Percentiles rank a stretch among this genome's conserved stretches.
phyloP scores from a whole-genome alignment of 2,797 vertebrate genomes.

The Mus caroli region DNA sequence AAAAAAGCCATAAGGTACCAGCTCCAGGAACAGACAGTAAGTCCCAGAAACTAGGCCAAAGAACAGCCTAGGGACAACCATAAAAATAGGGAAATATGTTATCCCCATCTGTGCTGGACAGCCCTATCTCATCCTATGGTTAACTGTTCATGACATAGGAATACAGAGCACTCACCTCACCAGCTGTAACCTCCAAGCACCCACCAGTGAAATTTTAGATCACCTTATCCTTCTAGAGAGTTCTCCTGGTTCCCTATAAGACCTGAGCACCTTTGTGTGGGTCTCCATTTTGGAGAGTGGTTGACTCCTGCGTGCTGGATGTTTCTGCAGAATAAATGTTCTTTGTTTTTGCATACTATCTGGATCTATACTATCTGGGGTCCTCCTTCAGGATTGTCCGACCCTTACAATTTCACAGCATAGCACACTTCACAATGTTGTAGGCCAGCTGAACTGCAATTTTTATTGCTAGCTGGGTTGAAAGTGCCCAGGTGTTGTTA shows the following conservation, averaged over 20 bases:
- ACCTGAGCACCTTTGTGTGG: neutral
- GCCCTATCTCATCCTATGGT: neutral
- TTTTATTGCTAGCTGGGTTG: neutral
- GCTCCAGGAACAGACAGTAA: neutral
- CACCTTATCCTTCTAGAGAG: neutral
- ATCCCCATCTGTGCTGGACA: neutral
- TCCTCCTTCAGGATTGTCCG: neutral
- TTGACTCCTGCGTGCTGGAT: neutral
- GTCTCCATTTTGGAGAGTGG: neutral
- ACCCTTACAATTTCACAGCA: neutral
- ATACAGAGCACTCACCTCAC: neutral
- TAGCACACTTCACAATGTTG: neutral
- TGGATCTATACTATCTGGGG: neutral
- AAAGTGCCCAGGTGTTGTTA: neutral
- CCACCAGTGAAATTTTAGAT: neutral
- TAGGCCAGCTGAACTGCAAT: neutral
- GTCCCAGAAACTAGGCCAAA: neutral
- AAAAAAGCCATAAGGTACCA: neutral
- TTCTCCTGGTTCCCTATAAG: neutral
- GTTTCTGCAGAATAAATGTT: neutral
- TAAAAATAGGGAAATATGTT: neutral
- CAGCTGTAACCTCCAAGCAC: neutral
- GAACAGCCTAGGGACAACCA: neutral
- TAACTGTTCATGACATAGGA: neutral
- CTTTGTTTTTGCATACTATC: neutral